These are phyloP conservation scores for Ageneiosus marmoratus DNA, from an alignment of 2,113 vertebrate genomes.

Conservation along the genomic window DNA sequence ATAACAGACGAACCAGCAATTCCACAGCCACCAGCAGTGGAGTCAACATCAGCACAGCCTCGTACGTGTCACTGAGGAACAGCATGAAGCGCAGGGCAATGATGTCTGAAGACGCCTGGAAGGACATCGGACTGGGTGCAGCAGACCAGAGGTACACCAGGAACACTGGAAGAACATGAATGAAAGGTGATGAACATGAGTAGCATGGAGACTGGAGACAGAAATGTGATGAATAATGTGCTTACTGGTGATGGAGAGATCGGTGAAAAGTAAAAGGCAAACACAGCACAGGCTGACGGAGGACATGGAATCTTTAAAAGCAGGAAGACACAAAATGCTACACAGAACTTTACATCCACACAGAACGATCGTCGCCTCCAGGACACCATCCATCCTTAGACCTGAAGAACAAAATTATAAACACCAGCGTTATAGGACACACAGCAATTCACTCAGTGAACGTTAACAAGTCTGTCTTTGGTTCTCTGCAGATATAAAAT, in stretches of 20 bases:
- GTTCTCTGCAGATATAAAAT: not conserved
- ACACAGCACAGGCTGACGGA: conserved; percentile 68
- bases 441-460: not conserved
- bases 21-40: conserved; percentile 68
- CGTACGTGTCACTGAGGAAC: conserved; percentile 73
- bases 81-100: conserved; percentile 73
- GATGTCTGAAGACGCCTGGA: conserved; percentile 50
- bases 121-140: conserved; percentile 51
- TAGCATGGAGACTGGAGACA: not conserved
- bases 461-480: not conserved
- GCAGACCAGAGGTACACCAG: conserved; percentile 62
- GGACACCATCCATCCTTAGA: conserved; percentile 69
- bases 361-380: conserved; percentile 61
- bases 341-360: conserved; percentile 66
- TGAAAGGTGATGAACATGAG: not conserved
- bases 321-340: conserved; percentile 65
- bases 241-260: conserved; percentile 61
- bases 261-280: conserved; percentile 75
- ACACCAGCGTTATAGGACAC: not conserved
- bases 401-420: conserved; percentile 16
- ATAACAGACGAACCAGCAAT: conserved; percentile 50
- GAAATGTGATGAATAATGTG: not conserved
- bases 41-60: conserved; percentile 64
- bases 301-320: conserved; percentile 53
- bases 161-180: conserved; percentile 62